Percentiles rank a stretch among this genome's conserved stretches.
Evolutionary conservation across 2,888 invertebrate species (phyloP).

Genomic region (Carpatolechia fugitivella): DNA sequence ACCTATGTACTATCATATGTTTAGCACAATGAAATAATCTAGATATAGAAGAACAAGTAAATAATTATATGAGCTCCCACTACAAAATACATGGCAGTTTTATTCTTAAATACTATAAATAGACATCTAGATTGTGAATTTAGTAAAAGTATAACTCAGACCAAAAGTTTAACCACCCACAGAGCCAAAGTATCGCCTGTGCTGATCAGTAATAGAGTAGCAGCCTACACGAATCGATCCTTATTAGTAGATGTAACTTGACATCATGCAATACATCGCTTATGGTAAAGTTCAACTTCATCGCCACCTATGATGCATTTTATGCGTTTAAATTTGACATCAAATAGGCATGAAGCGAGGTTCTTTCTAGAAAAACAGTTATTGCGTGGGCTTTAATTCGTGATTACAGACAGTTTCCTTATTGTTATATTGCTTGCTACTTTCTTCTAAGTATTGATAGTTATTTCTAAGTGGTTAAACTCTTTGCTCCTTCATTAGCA

Average conservation of each 20-base stretch:
- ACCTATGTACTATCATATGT: no score
- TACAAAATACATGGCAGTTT: no score
- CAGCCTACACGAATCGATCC: constrained; percentile 1
- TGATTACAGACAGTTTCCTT: not conserved
- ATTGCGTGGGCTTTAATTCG: not conserved
- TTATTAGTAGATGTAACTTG: not conserved
- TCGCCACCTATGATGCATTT: no score
- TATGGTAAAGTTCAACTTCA: no score
- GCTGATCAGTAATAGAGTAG: not conserved
- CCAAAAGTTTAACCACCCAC: not conserved
- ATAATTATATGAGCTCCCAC: no score
- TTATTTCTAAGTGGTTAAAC: not conserved
- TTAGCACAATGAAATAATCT: no score
- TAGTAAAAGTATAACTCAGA: no score
- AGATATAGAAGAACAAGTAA: no score
- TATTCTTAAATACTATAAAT: no score
- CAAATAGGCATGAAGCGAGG: no score
- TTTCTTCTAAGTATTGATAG: not conserved
- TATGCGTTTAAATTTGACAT: not conserved
- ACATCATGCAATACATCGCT: no score
- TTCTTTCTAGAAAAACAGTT: not conserved
- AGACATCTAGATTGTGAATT: no score
- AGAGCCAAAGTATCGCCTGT: not conserved
- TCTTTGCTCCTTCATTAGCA: constrained; percentile 7
- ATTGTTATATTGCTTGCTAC: not conserved